A percentile compares a stretch with the other conserved stretches of the same genome.
These are phyloP conservation scores for Plodia interpunctella DNA, from an alignment of 1,140 invertebrate species.

Conservation along the genomic window DNA sequence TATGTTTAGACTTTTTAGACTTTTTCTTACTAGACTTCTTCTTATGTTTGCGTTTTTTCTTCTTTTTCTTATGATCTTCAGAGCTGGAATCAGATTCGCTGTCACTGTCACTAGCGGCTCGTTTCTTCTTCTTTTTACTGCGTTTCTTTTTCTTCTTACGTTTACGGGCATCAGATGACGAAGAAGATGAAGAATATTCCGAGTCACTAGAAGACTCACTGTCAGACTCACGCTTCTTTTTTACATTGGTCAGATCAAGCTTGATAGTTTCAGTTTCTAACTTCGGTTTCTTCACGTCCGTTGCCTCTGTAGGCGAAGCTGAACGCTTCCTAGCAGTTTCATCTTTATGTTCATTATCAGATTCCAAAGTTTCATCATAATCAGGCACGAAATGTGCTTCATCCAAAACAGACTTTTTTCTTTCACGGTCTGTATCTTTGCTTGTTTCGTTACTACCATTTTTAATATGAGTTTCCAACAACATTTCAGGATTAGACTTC, in stretches of 20 bases:
- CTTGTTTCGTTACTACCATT: slow-evolving; percentile 36
- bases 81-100: slow-evolving; percentile 71
- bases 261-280: slow-evolving; percentile 63
- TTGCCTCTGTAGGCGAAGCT: slow-evolving; percentile 33
- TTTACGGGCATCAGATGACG: slow-evolving; percentile 62
- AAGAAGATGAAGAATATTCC: slow-evolving; percentile 61
- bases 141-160: slow-evolving; percentile 71
- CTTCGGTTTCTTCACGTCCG: slow-evolving; percentile 58
- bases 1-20: slow-evolving; percentile 73
- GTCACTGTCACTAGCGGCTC: slow-evolving; percentile 65
- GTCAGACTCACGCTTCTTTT: slow-evolving; percentile 69
- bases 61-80: slow-evolving; percentile 75
- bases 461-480: slow-evolving; percentile 24
- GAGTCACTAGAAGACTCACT: slow-evolving; percentile 65
- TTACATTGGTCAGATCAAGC: slow-evolving; percentile 67
- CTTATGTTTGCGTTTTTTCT: slow-evolving; percentile 75
- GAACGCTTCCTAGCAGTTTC: slow-evolving; percentile 55
- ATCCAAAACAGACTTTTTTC: slow-evolving; percentile 82
- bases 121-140: slow-evolving; percentile 69
- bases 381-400: slow-evolving; percentile 86
- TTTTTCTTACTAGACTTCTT: slow-evolving; percentile 75
- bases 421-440: slow-evolving; percentile 74
- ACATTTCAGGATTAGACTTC: slow-evolving; percentile 49
- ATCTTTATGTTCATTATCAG: slow-evolving; percentile 66
- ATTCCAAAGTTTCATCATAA: slow-evolving; percentile 80